These are phyloP conservation scores for Rhabdophis nuchalis DNA, from an alignment of 2,797 vertebrate genomes.

Conservation along the genomic window DNA sequence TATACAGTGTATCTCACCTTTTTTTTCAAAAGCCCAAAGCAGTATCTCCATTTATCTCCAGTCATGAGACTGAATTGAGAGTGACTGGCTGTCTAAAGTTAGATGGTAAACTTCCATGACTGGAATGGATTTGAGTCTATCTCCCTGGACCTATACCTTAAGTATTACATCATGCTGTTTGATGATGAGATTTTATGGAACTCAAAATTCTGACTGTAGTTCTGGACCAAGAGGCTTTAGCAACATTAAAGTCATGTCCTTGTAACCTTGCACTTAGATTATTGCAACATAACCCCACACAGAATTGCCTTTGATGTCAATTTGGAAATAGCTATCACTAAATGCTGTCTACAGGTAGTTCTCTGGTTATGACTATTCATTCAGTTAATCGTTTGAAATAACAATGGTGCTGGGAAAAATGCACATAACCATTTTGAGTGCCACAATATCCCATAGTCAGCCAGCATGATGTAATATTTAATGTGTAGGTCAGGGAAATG, in stretches of 20 bases:
- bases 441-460: not conserved
- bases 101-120: not conserved
- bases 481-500: not conserved
- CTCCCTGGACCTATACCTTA: not conserved
- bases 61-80: not conserved
- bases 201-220: not conserved
- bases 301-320: not conserved
- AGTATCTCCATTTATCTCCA: not conserved
- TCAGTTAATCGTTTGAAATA: not conserved
- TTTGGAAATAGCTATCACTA: not conserved
- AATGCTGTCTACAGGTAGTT: not conserved
- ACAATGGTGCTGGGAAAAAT: not conserved
- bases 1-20: not conserved
- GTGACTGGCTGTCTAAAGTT: not conserved
- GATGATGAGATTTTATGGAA: not conserved
- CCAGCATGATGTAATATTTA: not conserved
- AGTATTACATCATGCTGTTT: not conserved
- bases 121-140: not conserved
- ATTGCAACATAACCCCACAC: not conserved
- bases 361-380: not conserved
- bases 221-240: not conserved
- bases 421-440: not conserved
- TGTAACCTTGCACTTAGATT: not conserved
- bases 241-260: not conserved
- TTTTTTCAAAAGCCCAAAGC: not conserved